Percentiles rank a stretch among this genome's conserved stretches.
phyloP scores from a whole-genome alignment of 2,888 invertebrate genomes.

The Aquatica leii region DNA sequence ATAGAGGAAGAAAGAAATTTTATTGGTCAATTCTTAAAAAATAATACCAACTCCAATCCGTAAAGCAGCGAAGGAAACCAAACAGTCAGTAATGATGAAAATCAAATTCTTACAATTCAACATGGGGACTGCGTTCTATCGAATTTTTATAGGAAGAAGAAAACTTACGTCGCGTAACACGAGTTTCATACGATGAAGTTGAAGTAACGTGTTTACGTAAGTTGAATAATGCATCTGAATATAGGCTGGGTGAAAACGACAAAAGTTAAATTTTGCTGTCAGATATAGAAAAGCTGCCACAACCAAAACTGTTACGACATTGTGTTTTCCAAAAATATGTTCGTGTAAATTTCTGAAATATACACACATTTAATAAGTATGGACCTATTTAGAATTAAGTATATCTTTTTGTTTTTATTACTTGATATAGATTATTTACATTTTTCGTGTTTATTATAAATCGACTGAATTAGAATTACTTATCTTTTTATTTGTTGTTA shows the following conservation, averaged over 20 bases:
- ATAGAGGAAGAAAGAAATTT: conserved; percentile 1
- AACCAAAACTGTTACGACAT: no score
- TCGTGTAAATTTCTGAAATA: no score
- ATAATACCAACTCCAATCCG: conserved; percentile 7
- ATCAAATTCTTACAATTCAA: conserved; percentile 23
- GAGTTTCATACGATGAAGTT: conserved; percentile 22
- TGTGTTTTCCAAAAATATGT: no score
- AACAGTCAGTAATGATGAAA: conserved; percentile 22
- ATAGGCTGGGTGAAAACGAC: conserved; percentile 1
- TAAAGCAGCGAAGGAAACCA: conserved; percentile 19
- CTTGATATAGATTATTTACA: no score
- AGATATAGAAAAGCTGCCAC: no score
- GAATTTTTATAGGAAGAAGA: conserved; percentile 25
- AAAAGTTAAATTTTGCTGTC: conserved; percentile 29
- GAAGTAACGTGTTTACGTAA: background rate
- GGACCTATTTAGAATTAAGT: no score
- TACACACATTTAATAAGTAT: no score
- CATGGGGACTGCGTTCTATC: conserved; percentile 22
- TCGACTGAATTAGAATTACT: no score
- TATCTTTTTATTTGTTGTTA: no score
- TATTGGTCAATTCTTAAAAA: background rate
- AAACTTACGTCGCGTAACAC: conserved; percentile 28
- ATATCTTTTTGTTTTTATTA: no score
- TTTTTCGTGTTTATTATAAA: no score
- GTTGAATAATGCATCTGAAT: no score